A percentile compares a stretch with the other conserved stretches of the same genome.
These are phyloP conservation scores for Nothocercus julius DNA, from an alignment of 2,113 vertebrate species.

Conservation along the genomic window DNA sequence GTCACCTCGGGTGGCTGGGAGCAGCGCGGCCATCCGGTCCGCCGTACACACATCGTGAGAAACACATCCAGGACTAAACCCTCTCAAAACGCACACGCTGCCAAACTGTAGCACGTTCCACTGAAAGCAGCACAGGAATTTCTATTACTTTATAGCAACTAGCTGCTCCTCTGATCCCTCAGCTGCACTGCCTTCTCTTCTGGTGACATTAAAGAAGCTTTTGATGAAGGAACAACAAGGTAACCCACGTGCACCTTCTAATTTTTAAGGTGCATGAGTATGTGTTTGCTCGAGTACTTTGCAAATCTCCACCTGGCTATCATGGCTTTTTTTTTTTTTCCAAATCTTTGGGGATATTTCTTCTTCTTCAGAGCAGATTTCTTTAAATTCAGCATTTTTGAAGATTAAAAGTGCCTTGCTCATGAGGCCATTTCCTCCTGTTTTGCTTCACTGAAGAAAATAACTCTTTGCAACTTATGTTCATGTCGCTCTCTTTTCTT, in stretches of 20 bases:
- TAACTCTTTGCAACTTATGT: background rate
- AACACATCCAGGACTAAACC: background rate
- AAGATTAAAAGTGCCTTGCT: background rate
- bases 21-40: background rate
- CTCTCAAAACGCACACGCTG: rapidly evolving
- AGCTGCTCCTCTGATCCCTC: background rate
- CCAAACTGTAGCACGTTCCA: background rate
- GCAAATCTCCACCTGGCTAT: background rate
- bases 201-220: background rate
- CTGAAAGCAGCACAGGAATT: background rate
- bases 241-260: background rate
- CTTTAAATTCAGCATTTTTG: background rate
- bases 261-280: background rate
- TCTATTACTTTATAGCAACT: rapidly evolving
- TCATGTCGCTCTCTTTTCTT: background rate
- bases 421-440: background rate
- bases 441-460: background rate
- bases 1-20: background rate
- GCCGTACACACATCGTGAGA: background rate
- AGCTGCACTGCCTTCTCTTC: background rate
- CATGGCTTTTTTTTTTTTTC: background rate
- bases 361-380: background rate
- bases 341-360: background rate
- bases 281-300: background rate
- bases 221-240: background rate